phyloP scores from a whole-genome alignment of 2,888 invertebrate species.

The Geotrupes spiniger region DNA sequence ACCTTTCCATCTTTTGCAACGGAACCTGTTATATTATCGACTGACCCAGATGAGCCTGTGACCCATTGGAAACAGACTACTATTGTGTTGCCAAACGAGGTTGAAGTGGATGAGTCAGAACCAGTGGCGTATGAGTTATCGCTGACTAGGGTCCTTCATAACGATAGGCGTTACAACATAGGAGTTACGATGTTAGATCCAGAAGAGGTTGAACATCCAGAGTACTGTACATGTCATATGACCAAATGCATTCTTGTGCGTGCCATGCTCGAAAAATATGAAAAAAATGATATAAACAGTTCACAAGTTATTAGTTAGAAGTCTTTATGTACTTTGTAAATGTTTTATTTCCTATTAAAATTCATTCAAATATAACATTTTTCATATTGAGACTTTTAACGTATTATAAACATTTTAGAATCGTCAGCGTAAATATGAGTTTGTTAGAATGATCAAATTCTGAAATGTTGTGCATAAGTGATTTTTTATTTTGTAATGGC shows the following conservation, averaged over 20 bases:
- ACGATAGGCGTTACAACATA: slow-evolving; percentile 65
- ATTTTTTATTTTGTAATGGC: too few relatives aligned
- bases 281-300: slow-evolving; percentile 28
- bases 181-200: slow-evolving; percentile 69
- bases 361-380: too few relatives aligned
- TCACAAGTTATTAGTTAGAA: too few relatives aligned
- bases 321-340: too few relatives aligned
- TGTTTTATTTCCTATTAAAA: too few relatives aligned
- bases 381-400: too few relatives aligned
- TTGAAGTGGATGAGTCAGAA: slow-evolving; percentile 57
- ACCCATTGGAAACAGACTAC: slow-evolving; percentile 77
- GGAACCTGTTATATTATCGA: slow-evolving; percentile 53
- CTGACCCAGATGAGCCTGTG: slow-evolving; percentile 55
- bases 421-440: too few relatives aligned
- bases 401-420: too few relatives aligned
- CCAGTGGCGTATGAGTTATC: slow-evolving; percentile 69
- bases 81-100: slow-evolving; percentile 69
- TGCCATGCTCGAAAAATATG: slow-evolving; percentile 57
- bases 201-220: slow-evolving; percentile 66
- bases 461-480: too few relatives aligned
- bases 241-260: slow-evolving; percentile 75
- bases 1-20: slow-evolving; percentile 59
- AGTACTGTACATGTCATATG: slow-evolving; percentile 74
- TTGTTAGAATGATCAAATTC: too few relatives aligned
- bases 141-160: slow-evolving; percentile 54